phyloP scores from a whole-genome alignment of 2,113 vertebrate genomes.

The Vidua macroura region DNA sequence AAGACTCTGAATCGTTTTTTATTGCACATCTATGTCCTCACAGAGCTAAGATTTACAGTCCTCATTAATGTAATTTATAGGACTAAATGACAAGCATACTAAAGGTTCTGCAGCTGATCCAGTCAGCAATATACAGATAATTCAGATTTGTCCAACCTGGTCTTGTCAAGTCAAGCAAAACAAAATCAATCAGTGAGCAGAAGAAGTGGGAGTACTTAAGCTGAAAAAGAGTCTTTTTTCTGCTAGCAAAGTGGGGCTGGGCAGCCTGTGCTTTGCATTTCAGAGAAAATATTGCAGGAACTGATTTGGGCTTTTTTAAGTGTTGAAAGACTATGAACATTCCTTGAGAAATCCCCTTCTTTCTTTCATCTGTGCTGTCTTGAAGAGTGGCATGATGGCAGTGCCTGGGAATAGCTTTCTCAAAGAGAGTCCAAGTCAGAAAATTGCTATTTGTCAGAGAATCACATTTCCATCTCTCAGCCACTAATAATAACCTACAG shows the following conservation, averaged over 20 bases:
- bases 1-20: not conserved
- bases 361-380: not conserved
- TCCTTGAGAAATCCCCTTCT: constrained; percentile 25
- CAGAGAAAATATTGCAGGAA: not conserved
- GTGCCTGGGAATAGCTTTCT: not conserved
- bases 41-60: constrained; percentile 31
- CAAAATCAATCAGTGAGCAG: constrained; percentile 52
- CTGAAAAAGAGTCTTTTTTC: constrained; percentile 31
- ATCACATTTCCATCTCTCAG: constrained; percentile 39
- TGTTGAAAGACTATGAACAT: not conserved
- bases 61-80: constrained; percentile 47
- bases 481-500: constrained; percentile 40
- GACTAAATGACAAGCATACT: constrained; percentile 20
- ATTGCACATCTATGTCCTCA: not conserved
- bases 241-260: not conserved
- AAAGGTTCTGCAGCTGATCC: constrained; percentile 22
- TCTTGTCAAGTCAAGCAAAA: constrained; percentile 60
- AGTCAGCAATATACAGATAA: constrained; percentile 11
- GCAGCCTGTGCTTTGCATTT: not conserved
- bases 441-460: not conserved
- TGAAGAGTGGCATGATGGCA: constrained; percentile 15
- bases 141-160: constrained; percentile 42
- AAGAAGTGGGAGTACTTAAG: constrained; percentile 30
- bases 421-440: constrained; percentile 3
- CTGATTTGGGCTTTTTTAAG: not conserved